Evolutionary conservation across 2,888 invertebrate species (phyloP).

Genomic region (Polydrusus pterygomalis): DNA sequence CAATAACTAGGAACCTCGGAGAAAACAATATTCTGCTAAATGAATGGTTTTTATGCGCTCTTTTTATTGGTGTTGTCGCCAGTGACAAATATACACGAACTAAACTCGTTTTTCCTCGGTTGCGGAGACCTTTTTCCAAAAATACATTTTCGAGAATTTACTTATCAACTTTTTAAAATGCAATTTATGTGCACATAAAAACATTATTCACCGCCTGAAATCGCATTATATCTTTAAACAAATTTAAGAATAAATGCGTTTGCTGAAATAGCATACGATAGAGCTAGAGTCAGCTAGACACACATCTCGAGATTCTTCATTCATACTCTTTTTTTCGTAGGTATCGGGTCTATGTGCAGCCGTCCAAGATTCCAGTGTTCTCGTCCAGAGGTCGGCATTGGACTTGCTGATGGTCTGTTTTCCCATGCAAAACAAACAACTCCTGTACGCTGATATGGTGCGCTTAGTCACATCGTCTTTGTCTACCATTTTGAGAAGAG

Average conservation of each 20-base stretch:
- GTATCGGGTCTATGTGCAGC: conserved; percentile 86
- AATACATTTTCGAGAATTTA: not conserved
- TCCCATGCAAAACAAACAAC: conserved; percentile 87
- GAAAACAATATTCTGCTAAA: not conserved
- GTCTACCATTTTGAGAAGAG: conserved; percentile 84
- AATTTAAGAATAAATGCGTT: not conserved
- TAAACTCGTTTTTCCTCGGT: not conserved
- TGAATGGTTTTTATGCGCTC: not conserved
- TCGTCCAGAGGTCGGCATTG: conserved; percentile 90
- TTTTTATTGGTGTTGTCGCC: not conserved
- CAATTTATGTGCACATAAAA: not conserved
- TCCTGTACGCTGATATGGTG: conserved; percentile 81
- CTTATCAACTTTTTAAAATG: too few species aligned
- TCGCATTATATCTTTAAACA: not conserved
- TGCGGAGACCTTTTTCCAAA: not conserved
- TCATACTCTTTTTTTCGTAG: conserved; percentile 67
- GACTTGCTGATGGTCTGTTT: conserved; percentile 89
- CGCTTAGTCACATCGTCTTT: conserved; percentile 83
- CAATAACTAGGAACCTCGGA: not conserved
- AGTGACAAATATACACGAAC: not conserved
- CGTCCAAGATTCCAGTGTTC: conserved; percentile 85
- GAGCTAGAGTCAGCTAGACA: too few species aligned
- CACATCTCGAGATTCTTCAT: too few species aligned
- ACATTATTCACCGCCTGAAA: not conserved
- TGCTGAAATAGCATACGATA: too few species aligned